These are phyloP conservation scores for Muscicapa striata DNA, from an alignment of 2,797 vertebrate species.

Conservation along the genomic window DNA sequence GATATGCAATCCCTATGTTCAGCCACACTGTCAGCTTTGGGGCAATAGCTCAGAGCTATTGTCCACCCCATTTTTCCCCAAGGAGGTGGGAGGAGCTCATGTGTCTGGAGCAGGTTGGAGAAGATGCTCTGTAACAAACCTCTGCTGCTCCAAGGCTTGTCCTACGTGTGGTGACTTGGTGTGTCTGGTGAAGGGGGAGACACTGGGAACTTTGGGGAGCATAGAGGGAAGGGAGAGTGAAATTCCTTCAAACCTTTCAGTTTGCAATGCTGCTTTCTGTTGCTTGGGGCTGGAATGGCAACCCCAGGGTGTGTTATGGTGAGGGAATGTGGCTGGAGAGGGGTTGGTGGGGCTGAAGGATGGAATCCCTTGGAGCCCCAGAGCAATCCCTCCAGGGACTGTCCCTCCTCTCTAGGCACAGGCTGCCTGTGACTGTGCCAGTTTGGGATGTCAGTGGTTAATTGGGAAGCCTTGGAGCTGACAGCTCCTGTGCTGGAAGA, in stretches of 20 bases:
- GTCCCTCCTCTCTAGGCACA: neutral
- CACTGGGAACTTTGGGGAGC: neutral
- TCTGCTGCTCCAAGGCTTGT: neutral
- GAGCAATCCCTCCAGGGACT: neutral
- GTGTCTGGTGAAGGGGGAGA: neutral
- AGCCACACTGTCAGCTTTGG: fast-evolving
- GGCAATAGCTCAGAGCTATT: neutral
- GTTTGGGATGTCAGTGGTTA: neutral
- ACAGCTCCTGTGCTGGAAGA: neutral
- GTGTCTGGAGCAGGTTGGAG: neutral
- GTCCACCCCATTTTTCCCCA: fast-evolving
- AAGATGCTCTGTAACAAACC: neutral
- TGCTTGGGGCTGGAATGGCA: neutral
- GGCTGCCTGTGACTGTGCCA: neutral
- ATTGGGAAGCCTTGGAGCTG: neutral
- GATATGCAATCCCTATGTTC: fast-evolving
- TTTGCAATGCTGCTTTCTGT: neutral
- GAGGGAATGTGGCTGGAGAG: neutral
- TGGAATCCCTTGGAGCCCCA: fast-evolving
- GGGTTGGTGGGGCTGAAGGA: neutral
- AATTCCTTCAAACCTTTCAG: neutral
- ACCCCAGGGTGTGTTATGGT: neutral
- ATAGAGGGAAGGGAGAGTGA: neutral
- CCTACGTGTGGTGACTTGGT: neutral
- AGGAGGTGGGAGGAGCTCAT: fast-evolving